A percentile compares a stretch with the other conserved stretches of the same genome.
These are phyloP conservation scores for Crotalus helleri DNA, from an alignment of 2,113 vertebrate species.

Conservation along the genomic window DNA sequence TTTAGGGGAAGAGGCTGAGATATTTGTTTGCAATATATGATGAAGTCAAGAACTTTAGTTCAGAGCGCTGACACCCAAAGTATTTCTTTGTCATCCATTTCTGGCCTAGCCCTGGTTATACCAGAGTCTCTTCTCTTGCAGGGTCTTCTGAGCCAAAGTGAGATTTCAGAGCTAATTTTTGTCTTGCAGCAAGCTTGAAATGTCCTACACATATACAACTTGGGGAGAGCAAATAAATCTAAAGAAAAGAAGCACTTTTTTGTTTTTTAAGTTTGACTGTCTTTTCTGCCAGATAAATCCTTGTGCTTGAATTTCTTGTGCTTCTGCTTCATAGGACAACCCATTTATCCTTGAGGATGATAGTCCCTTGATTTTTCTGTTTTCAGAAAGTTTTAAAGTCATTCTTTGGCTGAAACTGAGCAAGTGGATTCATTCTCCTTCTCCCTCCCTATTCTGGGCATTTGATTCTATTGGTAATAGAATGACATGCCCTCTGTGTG, in stretches of 20 bases:
- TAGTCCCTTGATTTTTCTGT: background rate
- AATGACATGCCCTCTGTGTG: background rate
- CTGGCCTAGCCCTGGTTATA: background rate
- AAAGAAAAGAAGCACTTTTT: background rate
- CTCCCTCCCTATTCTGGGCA: background rate
- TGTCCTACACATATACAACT: background rate
- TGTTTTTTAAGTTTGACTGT: background rate
- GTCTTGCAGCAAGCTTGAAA: background rate
- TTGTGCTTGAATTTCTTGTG: background rate
- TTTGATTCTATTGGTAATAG: background rate
- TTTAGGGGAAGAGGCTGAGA: conserved; percentile 67
- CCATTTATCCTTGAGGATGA: background rate
- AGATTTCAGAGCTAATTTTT: background rate
- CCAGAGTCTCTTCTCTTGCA: background rate
- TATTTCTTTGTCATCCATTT: background rate
- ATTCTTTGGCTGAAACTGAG: background rate
- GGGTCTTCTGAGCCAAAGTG: background rate
- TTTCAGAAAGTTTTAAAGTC: background rate
- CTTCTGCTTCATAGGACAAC: background rate
- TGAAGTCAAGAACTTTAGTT: conserved; percentile 57
- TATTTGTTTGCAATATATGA: conserved; percentile 59
- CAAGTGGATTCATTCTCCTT: background rate
- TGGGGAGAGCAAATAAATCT: background rate
- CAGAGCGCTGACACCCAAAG: background rate
- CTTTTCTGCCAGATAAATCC: background rate